Base-by-base conservation (phyloP, 2,797 vertebrate genomes). In the Vespertilio murinus region DNA sequence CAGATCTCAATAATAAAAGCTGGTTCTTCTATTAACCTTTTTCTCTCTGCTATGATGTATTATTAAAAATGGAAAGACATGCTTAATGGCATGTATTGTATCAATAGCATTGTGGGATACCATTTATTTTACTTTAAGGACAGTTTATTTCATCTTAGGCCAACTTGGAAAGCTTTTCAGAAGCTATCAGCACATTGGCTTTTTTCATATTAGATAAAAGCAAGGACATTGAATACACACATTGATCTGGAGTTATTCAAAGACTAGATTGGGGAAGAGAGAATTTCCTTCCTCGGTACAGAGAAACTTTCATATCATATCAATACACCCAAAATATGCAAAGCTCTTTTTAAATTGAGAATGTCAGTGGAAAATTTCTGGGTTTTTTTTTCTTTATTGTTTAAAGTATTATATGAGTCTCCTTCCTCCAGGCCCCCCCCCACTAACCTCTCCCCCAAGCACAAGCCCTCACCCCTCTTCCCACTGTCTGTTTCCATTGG, bases 121-220 rank as follows among this genome's bases (percentile, higher is more conserved):
- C 86, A 95, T 96, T 93, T 94, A 90, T 96, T 93, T 96, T 86
- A 95, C 97, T 97, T 97, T 96, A 88, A 94, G 96, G 91, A 88
- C 94, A 96, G 95, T 97, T 98, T 97, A 97, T 97, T 97, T 97
- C 54, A 87, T 90, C 95, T 86, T 96, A 94, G 92, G 80, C 96
- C 95, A 98, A 97, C 94, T 97, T 79, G 64, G 94, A 98, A 97
- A 96, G 93, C 69, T 97, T 98, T 98, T 97, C 96, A 97, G 97
- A 97, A 89, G 65, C 81, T 95, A 96, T 96, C 95, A 97, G 91
- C 93, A 95, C 73, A 80, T 91, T 81, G 92, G 79, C 70, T 96
- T 95, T 96, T 96, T 97, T 97, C 95, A 80, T 92, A 89, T 91
- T 82, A 97, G 79, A 95, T 94, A 96, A 97, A 98, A 97, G 54